Evolutionary conservation across 2,888 invertebrate species (phyloP).

Genomic region (Agonopterix arenella): DNA sequence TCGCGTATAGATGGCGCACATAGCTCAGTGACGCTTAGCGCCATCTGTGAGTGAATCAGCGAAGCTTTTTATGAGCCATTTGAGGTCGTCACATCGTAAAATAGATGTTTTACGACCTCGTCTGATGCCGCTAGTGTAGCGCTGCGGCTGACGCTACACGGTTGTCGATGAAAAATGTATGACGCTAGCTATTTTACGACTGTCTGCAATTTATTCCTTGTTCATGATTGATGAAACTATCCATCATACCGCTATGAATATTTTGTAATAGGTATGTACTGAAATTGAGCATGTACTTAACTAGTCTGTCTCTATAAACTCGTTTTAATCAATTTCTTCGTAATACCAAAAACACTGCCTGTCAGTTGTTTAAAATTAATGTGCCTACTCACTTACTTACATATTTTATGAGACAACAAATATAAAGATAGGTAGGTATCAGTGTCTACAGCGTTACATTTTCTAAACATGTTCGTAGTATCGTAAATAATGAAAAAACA

Average conservation of each 20-base stretch:
- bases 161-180: slow-evolving; percentile 11
- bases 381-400: no score
- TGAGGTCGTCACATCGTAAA: slow-evolving; percentile 66
- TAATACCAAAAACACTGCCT: no score
- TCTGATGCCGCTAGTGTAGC: slow-evolving; percentile 69
- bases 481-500: not conserved
- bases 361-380: no score
- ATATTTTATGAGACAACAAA: no score
- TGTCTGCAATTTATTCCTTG: not conserved
- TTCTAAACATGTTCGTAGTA: not conserved
- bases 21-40: slow-evolving; percentile 32
- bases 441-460: no score
- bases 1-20: slow-evolving; percentile 56
- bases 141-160: slow-evolving; percentile 22
- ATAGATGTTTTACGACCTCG: slow-evolving; percentile 60
- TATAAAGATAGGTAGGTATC: no score
- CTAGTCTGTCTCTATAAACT: no score
- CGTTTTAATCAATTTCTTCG: no score
- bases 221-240: not conserved
- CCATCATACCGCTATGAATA: no score
- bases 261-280: not conserved
- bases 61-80: slow-evolving; percentile 69
- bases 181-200: not conserved
- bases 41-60: slow-evolving; percentile 58
- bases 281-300: no score